These are phyloP conservation scores for Drosophila eohydei DNA, from an alignment of 2,888 invertebrate species.

Conservation along the genomic window DNA sequence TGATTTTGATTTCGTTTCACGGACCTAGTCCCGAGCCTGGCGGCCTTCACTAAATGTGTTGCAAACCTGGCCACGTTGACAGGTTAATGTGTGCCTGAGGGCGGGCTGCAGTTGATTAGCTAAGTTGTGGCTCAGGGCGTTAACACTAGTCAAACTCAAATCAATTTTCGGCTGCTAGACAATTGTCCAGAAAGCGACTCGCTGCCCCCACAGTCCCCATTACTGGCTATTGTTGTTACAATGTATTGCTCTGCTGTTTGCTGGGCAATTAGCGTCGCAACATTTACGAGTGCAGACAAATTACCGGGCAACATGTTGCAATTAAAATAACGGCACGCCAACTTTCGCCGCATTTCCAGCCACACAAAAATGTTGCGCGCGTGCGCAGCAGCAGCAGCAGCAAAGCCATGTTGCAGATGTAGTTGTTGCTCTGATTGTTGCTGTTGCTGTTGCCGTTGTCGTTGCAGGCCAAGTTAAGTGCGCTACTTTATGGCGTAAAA, in stretches of 20 bases:
- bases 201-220: conserved; percentile 27
- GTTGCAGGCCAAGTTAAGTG: conserved; percentile 62
- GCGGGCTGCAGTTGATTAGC: conserved; percentile 32
- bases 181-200: conserved; percentile 35
- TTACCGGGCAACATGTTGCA: conserved; percentile 77
- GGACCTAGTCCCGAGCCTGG: conserved; percentile 37
- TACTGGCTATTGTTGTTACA: conserved; percentile 19
- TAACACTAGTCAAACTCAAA: conserved; percentile 57
- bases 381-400: conserved; percentile 63
- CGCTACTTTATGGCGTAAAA: conserved; percentile 71
- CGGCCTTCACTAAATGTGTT: conserved; percentile 68
- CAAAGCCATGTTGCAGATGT: conserved; percentile 26
- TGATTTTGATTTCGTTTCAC: conserved; percentile 38
- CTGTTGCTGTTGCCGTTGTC: conserved; percentile 34
- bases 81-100: conserved; percentile 61
- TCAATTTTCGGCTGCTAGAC: conserved; percentile 49
- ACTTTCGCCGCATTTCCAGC: conserved; percentile 69
- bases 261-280: conserved; percentile 70
- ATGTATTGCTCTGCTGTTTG: conserved; percentile 37
- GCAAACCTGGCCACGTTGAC: conserved; percentile 77
- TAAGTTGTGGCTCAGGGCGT: conserved; percentile 61
- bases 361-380: conserved; percentile 70
- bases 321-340: conserved; percentile 78
- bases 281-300: conserved; percentile 78
- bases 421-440: conserved; percentile 42